These are phyloP conservation scores for Temnothorax rugatulus DNA, from an alignment of 2,888 invertebrate genomes.

Conservation along the genomic window DNA sequence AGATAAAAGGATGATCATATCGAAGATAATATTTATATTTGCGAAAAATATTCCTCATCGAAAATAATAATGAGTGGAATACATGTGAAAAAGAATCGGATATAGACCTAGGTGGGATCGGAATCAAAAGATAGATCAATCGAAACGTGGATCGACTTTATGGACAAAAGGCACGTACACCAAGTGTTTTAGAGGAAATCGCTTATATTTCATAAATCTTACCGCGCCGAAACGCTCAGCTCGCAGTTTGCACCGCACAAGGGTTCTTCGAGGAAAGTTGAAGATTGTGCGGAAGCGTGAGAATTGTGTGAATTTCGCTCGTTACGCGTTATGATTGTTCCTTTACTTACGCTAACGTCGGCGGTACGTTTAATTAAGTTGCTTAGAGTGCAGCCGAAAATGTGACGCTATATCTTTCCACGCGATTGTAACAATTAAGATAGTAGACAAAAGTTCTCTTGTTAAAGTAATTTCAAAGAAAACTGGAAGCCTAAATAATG, in stretches of 20 bases:
- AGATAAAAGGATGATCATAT: background rate
- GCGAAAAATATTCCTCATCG: background rate
- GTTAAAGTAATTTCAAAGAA: conserved; percentile 1
- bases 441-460: background rate
- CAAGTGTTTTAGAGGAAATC: conserved; percentile 74
- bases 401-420: conserved; percentile 1
- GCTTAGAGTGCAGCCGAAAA: conserved; percentile 2
- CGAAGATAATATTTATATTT: background rate
- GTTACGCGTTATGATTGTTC: conserved; percentile 53
- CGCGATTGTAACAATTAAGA: conserved; percentile 2
- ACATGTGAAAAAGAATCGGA: background rate
- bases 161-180: conserved; percentile 63
- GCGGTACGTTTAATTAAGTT: conserved; percentile 20
- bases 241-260: conserved; percentile 23
- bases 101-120: background rate
- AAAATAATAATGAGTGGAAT: background rate
- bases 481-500: background rate
- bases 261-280: conserved; percentile 54
- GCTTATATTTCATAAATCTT: conserved; percentile 73
- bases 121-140: conserved; percentile 16
- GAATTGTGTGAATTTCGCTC: conserved; percentile 67
- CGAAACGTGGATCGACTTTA: background rate
- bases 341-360: conserved; percentile 8
- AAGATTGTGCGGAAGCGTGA: conserved; percentile 51
- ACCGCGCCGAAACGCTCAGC: conserved; percentile 26